These are phyloP conservation scores for Halichoeres trimaculatus DNA, from an alignment of 2,113 vertebrate genomes.

Conservation along the genomic window DNA sequence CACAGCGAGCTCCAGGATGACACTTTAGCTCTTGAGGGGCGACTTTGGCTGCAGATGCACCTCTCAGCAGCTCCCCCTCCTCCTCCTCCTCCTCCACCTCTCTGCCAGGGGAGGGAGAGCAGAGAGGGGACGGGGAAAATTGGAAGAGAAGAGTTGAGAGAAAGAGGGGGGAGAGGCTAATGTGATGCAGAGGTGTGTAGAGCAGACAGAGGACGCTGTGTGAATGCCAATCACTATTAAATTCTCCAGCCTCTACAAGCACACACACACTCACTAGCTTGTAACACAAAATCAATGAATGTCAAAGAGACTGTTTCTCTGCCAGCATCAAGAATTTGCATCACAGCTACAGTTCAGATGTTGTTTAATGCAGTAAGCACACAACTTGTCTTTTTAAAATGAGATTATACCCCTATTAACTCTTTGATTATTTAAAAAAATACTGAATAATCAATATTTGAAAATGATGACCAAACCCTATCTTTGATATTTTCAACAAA, in stretches of 20 bases:
- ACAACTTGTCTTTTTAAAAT: too few relatives aligned
- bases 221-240: constrained; percentile 39
- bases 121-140: constrained; percentile 9
- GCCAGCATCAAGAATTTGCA: not conserved
- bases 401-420: too few relatives aligned
- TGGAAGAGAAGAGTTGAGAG: constrained; percentile 21
- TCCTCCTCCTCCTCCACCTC: constrained; percentile 14
- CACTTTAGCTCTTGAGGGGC: constrained; percentile 54
- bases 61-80: constrained; percentile 47
- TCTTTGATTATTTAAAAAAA: too few relatives aligned
- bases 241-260: constrained; percentile 12
- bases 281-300: constrained; percentile 15
- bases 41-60: constrained; percentile 56
- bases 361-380: not conserved
- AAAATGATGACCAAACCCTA: too few relatives aligned
- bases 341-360: not conserved
- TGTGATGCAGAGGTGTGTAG: constrained; percentile 53
- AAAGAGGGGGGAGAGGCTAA: constrained; percentile 23
- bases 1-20: constrained; percentile 39
- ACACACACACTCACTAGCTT: not conserved
- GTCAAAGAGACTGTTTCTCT: not conserved
- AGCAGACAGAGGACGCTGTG: constrained; percentile 24
- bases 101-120: not conserved
- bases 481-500: too few relatives aligned
- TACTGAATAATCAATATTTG: too few relatives aligned